Percentiles rank a stretch among this genome's conserved stretches.
Evolutionary conservation across 2,113 vertebrate genomes (phyloP).

Genomic region (Apaloderma vittatum): DNA sequence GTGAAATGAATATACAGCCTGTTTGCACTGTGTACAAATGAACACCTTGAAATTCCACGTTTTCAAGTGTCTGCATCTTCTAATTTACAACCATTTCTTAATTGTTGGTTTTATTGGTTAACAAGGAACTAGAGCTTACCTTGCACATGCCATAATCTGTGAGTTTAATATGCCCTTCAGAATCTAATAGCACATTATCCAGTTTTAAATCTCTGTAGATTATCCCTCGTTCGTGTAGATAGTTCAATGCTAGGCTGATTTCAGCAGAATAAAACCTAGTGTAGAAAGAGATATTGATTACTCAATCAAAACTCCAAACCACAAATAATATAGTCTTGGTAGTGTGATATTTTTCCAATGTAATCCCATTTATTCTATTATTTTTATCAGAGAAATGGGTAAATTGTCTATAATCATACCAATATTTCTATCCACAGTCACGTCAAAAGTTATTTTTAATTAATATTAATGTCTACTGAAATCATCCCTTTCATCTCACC

Average conservation of each 20-base stretch:
- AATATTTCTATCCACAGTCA: neutral
- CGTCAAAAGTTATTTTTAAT: neutral
- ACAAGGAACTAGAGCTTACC: slow-evolving; percentile 76
- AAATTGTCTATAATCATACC: neutral
- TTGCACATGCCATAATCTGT: slow-evolving; percentile 99
- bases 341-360: neutral
- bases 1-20: neutral
- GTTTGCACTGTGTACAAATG: neutral
- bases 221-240: slow-evolving; percentile 97
- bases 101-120: neutral
- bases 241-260: slow-evolving; percentile 98
- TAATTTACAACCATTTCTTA: neutral
- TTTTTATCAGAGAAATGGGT: neutral
- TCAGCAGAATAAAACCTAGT: slow-evolving; percentile 98
- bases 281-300: slow-evolving; percentile 21
- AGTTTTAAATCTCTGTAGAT: slow-evolving; percentile 99
- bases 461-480: slow-evolving; percentile 7
- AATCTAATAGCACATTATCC: slow-evolving; percentile 97
- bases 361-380: neutral
- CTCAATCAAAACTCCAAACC: neutral
- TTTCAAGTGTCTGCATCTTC: neutral
- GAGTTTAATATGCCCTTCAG: slow-evolving; percentile 99
- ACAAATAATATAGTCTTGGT: neutral
- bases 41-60: neutral
- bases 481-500: slow-evolving; percentile 32